Base-by-base conservation (phyloP, 2,888 invertebrate species). In the Troglohyphantes excavatus region DNA sequence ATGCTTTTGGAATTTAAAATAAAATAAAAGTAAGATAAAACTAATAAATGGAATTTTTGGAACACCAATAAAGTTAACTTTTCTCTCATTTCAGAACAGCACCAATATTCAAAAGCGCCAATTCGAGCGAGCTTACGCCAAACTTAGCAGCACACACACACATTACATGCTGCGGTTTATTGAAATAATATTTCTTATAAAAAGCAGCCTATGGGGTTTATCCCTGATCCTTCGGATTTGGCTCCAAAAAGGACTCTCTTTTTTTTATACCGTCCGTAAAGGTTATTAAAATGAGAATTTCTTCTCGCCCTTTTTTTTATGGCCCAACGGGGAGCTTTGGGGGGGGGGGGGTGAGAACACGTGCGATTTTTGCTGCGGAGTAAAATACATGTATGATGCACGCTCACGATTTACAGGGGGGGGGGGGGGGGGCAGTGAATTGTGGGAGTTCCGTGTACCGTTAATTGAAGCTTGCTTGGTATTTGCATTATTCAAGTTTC, bases 231-330 rank as follows among this genome's bases (percentile, higher is more conserved):
- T 5, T 5, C 53, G 13, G 46, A 46, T 26, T 72, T 72, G 17
- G 39, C 3, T 46, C n/a, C n/a, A n/a, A n/a, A 23, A 21, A 70
- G 27, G n/a, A n/a, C n/a, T n/a, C 21, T 46, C 19, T 63, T 72
- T 72, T 72, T 43, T 72, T 72, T 72, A 23, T 46, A 17, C 46
- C 2, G 43, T 23, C 23, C 43, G 23, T 72, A 43, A 72, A 72
- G 26, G 43, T 46, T 72, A 72, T 72, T 72, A 72, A 72, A 72
- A 72, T 72, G 33, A 46, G 23, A 27, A 68, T 68, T 68, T 33
- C 13, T 39, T 70, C 21, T 70, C 70, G 21, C 70, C 70, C 26
- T 63, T 46, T 72, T 46, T 72, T 72, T 46, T 46, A 46, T 46
- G n/a, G 46, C 26, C 11, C 72, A 5, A 21, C 72, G 13, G 72